These are phyloP conservation scores for Bubo bubo DNA, from an alignment of 2,113 vertebrate species.

Conservation along the genomic window DNA sequence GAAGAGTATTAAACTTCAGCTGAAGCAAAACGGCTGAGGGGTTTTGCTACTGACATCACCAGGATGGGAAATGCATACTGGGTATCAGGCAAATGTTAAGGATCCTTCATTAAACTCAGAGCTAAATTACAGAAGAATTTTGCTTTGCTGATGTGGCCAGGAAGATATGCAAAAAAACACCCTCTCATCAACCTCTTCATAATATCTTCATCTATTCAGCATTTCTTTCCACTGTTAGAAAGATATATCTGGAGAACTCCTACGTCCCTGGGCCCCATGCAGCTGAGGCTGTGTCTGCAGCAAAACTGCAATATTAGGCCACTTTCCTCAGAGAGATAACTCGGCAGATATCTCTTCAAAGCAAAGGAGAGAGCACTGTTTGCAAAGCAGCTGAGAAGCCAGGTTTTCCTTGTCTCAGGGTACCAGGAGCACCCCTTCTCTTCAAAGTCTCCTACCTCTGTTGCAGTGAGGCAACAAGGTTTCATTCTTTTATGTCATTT, in stretches of 20 bases:
- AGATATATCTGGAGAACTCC: neutral
- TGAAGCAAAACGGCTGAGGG: neutral
- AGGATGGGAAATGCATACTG: neutral
- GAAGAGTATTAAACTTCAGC: neutral
- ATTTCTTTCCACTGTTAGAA: neutral
- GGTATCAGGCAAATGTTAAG: neutral
- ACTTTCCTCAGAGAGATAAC: neutral
- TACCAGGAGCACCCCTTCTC: neutral
- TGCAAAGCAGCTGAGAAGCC: neutral
- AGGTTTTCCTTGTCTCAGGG: neutral
- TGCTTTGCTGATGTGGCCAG: neutral
- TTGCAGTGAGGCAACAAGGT: neutral
- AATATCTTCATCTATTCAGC: neutral
- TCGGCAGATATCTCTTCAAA: neutral
- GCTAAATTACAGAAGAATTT: neutral
- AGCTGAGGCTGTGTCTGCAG: slow-evolving; percentile 10
- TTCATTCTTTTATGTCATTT: neutral
- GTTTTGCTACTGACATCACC: neutral
- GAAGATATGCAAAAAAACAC: neutral
- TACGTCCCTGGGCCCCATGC: neutral
- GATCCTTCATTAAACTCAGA: neutral
- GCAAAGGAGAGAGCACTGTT: neutral
- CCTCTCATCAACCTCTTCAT: neutral
- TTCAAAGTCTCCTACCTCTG: neutral
- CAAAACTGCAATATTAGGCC: neutral